Conservation (phyloP, 2,113 vertebrate genomes). For the Chamaetylas fuelleborni region DNA sequence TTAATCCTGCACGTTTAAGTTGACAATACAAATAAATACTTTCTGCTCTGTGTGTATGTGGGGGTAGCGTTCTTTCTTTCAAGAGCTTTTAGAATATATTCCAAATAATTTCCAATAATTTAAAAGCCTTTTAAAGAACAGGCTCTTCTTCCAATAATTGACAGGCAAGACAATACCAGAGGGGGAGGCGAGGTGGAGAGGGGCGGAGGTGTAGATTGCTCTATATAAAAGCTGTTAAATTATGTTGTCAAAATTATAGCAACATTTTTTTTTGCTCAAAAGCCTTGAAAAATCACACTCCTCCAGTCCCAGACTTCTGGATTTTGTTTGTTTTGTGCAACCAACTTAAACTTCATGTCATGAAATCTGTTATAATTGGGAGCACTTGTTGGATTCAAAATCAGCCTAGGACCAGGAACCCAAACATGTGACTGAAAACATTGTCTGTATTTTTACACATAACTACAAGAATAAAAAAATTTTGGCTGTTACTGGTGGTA, state of each 20-base stretch:
- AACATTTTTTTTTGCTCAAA: constrained; percentile 51
- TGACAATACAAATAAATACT: constrained; percentile 56
- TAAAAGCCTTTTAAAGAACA: constrained; percentile 74
- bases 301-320: constrained; percentile 46
- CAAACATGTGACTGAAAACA: not conserved
- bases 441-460: not conserved
- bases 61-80: constrained; percentile 51
- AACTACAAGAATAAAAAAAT: not conserved
- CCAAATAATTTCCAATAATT: constrained; percentile 74
- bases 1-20: not conserved
- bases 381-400: constrained; percentile 14
- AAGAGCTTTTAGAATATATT: constrained; percentile 73
- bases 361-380: constrained; percentile 14
- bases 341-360: constrained; percentile 42
- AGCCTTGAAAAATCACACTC: constrained; percentile 51
- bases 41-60: constrained; percentile 45
- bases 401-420: not conserved
- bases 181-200: constrained; percentile 67
- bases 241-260: constrained; percentile 77
- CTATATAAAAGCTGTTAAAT: constrained; percentile 72
- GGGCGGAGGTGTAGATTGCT: constrained; percentile 73
- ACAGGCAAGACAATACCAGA: constrained; percentile 71
- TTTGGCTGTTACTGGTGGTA: not conserved
- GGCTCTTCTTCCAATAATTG: constrained; percentile 72
- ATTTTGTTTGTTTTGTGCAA: constrained; percentile 68